Evolutionary conservation across 2,797 vertebrate species (phyloP).

Genomic region (Avahi laniger): DNA sequence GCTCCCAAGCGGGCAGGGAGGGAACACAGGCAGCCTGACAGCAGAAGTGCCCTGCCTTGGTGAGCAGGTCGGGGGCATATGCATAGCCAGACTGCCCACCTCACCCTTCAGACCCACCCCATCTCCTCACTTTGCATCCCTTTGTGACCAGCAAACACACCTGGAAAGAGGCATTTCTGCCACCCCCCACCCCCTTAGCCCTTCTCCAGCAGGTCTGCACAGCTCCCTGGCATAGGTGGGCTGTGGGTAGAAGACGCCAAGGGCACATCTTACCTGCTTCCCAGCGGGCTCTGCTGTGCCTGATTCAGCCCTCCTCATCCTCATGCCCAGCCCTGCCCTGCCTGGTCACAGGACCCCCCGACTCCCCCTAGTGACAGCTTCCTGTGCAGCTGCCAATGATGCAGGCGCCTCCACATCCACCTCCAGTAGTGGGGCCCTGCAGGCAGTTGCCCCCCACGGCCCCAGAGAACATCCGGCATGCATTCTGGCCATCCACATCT

Average conservation of each 20-base stretch:
- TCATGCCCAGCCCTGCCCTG: not conserved
- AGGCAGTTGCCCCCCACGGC: not conserved
- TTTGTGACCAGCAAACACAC: not conserved
- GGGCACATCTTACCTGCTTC: not conserved
- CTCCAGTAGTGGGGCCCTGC: not conserved
- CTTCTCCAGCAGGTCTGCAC: not conserved
- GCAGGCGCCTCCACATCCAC: rapidly evolving
- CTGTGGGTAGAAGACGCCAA: not conserved
- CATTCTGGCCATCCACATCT: not conserved
- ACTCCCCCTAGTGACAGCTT: not conserved
- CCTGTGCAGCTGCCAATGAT: rapidly evolving
- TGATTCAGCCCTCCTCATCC: not conserved
- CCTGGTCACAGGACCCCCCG: not conserved
- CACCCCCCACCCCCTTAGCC: rapidly evolving
- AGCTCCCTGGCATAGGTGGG: not conserved
- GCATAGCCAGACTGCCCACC: not conserved
- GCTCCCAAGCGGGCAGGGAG: rapidly evolving
- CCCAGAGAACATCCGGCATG: not conserved
- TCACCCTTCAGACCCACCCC: rapidly evolving
- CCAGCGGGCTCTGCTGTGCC: not conserved
- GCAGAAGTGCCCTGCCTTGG: rapidly evolving
- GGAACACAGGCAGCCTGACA: not conserved
- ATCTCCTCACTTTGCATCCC: not conserved
- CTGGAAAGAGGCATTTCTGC: not conserved
- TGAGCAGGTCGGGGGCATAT: rapidly evolving